Evolutionary conservation across 2,888 invertebrate genomes (phyloP).

Genomic region (Archips crataeganus): DNA sequence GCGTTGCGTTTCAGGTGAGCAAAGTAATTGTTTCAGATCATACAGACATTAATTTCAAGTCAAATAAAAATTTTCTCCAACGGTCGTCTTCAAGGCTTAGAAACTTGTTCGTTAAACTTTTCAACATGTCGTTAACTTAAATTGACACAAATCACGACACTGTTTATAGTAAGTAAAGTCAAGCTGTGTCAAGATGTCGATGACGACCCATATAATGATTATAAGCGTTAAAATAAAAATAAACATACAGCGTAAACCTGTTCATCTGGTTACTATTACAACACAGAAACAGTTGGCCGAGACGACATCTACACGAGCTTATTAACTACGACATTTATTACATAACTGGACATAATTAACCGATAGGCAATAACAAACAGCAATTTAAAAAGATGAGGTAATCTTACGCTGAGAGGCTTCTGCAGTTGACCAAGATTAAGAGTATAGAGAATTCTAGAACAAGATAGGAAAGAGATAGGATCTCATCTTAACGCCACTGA

Average conservation of each 20-base stretch:
- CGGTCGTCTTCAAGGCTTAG: no score
- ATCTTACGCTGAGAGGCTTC: neutral
- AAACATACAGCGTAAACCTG: slow-evolving; percentile 13
- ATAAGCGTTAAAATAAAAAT: slow-evolving; percentile 7
- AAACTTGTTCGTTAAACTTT: neutral
- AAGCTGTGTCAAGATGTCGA: slow-evolving; percentile 7
- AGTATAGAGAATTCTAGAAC: slow-evolving; percentile 2
- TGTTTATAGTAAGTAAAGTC: neutral
- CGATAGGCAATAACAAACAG: neutral
- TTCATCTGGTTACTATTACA: slow-evolving; percentile 16
- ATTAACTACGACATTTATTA: slow-evolving; percentile 19
- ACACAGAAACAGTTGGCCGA: slow-evolving; percentile 18
- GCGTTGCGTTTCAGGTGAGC: no score
- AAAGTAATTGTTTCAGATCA: no score
- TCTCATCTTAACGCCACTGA: neutral
- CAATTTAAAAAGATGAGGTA: slow-evolving; percentile 10
- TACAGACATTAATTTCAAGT: no score
- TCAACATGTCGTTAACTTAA: neutral
- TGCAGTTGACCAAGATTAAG: neutral
- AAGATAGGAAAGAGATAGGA: neutral
- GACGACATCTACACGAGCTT: neutral
- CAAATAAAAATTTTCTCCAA: no score
- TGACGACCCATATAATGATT: neutral
- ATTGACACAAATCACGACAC: neutral
- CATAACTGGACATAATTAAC: slow-evolving; percentile 25